A percentile compares a stretch with the other conserved stretches of the same genome.
These are phyloP conservation scores for Pegea sp. DNA, from an alignment of 23 tunicate genomes.

Conservation along the genomic window DNA sequence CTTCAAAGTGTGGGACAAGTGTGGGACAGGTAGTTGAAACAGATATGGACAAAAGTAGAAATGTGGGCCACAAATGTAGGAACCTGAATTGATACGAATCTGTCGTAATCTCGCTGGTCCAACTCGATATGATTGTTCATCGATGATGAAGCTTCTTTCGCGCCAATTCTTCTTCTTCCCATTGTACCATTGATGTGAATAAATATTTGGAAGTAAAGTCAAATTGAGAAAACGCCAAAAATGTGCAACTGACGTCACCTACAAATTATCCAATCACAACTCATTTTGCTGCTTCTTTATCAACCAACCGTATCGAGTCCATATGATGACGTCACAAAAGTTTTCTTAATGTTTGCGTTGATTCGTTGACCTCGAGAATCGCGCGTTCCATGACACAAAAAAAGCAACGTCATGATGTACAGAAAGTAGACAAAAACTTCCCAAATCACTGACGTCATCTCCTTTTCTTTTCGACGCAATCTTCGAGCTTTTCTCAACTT, in stretches of 20 bases:
- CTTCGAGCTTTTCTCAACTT: constrained; percentile 46
- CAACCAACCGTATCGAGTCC: constrained; percentile 54
- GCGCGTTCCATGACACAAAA: constrained; percentile 75
- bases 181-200: constrained; percentile 73
- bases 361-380: constrained; percentile 64
- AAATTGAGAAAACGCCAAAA: constrained; percentile 65
- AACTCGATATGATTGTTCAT: constrained; percentile 74
- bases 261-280: background rate
- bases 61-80: background rate
- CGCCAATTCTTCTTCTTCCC: constrained; percentile 81
- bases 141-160: constrained; percentile 62
- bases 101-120: constrained; percentile 93
- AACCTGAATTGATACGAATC: constrained; percentile 42
- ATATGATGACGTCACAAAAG: constrained; percentile 31
- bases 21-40: background rate
- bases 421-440: constrained; percentile 50
- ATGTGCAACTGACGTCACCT: constrained; percentile 64
- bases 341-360: constrained; percentile 34
- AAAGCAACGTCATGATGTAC: constrained; percentile 71
- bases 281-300: background rate
- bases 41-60: background rate
- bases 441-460: constrained; percentile 73
- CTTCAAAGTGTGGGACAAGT: background rate
- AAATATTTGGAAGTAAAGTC: constrained; percentile 55
- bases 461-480: constrained; percentile 70